A percentile compares a stretch with the other conserved stretches of the same genome.
These are phyloP conservation scores for Musca vetustissima DNA, from an alignment of 1,140 invertebrate genomes.

Conservation along the genomic window DNA sequence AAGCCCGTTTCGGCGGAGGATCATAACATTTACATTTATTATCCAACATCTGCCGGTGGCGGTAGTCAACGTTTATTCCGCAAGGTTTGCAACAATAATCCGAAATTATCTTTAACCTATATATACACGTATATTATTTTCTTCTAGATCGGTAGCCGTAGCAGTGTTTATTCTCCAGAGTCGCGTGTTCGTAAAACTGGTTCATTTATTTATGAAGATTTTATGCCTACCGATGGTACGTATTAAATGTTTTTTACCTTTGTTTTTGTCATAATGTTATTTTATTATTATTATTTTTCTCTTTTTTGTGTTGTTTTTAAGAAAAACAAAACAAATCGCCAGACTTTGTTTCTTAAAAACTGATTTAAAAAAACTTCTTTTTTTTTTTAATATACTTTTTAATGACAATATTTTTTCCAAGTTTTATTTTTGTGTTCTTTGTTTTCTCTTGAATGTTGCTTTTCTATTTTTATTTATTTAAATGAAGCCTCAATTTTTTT, in stretches of 20 bases:
- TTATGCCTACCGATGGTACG: conserved; percentile 99
- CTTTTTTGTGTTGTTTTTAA: background rate
- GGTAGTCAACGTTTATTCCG: conserved; percentile 96
- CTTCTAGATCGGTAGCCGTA: conserved; percentile 91
- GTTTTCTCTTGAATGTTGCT: no score
- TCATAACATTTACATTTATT: conserved; percentile 99
- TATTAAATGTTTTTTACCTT: conserved; percentile 26
- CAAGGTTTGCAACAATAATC: conserved; percentile 69
- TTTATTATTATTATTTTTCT: conserved; percentile 7
- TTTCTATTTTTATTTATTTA: background rate
- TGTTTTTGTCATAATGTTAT: conserved; percentile 3
- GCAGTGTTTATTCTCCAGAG: conserved; percentile 97
- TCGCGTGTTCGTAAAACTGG: conserved; percentile 94
- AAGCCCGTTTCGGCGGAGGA: conserved; percentile 87
- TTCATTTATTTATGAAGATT: conserved; percentile 99
- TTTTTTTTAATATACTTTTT: conserved; percentile 8
- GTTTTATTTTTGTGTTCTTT: conserved; percentile 8
- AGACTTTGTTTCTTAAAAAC: background rate
- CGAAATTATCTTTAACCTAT: background rate
- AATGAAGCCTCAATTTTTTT: conserved; percentile 3
- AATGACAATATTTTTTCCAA: background rate
- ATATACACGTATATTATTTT: background rate
- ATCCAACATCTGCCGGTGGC: conserved; percentile 96
- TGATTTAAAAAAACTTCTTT: background rate
- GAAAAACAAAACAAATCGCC: background rate